Evolutionary conservation across 2,888 invertebrate species (phyloP), one percentile per base, ranked within the genome.

Genomic region (Sericinus montela): DNA sequence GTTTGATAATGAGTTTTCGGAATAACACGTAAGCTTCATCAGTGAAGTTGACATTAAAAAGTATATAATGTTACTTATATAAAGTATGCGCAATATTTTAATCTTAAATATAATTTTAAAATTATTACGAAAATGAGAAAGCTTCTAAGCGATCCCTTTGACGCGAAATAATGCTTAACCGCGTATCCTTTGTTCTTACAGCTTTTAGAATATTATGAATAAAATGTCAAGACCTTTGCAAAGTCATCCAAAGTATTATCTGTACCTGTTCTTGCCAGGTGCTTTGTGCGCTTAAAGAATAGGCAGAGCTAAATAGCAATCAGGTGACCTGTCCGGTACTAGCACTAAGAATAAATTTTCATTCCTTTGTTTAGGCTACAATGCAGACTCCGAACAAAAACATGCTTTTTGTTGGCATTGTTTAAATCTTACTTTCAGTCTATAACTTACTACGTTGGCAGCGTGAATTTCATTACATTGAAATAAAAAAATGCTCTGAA

Each of bases 311-410:
- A 6, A 32, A 32, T 11, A 32, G 25, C 25, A 5, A 6, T 25
- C 25, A 37, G 30, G 25, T 35, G 37, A 44, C 40, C 30, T 32
- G 14, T 35, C 30, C 41, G 19, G 48, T 11, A 34, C 10, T 9
- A 36, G 39, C 32, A 45, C 39, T 44, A 39, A 30, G 39, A 39
- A 45, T 35, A 16, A 38, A 23, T 45, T 38, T 38, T 42, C 25
- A 29, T 40, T 45, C 29, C 47, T 47, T 47, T 47, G 47, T 47
- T 32, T 25, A 6, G 25, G 8, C 11, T 32, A 4, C 32, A 32
- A 11, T 32, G 10, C 32, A 10, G n/a, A 19, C 2, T 19, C 29
- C n/a, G n/a, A 29, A 29, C n/a, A 29, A 3, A 4, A 29, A 8
- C 29, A 9, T 1, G 9, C n/a, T 29, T 29, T 5, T 29, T 29